Base-by-base conservation (phyloP, 1,140 invertebrate genomes). In the Sinella curviseta region DNA sequence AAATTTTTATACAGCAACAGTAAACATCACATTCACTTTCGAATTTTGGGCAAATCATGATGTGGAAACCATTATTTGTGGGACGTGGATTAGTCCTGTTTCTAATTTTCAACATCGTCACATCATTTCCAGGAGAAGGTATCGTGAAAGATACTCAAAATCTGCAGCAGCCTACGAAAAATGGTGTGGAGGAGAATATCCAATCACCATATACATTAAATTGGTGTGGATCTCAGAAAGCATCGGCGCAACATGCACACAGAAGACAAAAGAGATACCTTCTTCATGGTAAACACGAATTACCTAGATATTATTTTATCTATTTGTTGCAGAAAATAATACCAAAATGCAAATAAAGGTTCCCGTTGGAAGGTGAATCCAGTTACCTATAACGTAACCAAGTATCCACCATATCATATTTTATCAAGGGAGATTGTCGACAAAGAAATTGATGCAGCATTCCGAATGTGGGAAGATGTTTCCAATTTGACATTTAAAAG, bases 381-480 rank as follows among this genome's bases (percentile, higher is more conserved):
- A 36, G 24, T 75, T n/a, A 75, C 34, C 1, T 75, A 75, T 35
- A 75, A 39, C 28, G 39, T 75, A 14, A 24, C 34, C 8, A 75
- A 75, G 31, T 75, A 75, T 48, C 65, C 65, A 31, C 31, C 65
- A 70, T n/a, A 31, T n/a, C 35, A 48, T 30, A 16, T 48, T 12
- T 48, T 75, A 17, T 48, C 74, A 16, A 16, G 24, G 1, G 36
- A 39, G 3, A 30, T 26, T n/a, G 74, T 75, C 3, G 74, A 75
- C 35, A 75, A 48, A 26, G 39, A 48, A 36, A 48, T 75, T 39
- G 34, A 36, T 12, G 34, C 74, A 17, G 74, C 74, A 30, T 75
- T 75, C 28, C 74, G 36, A 17, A 36, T 48, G 74, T 75, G 74
- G 74, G 33, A 75, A 48, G 39, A 75, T 4, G 74, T 75, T 26